phyloP scores from a whole-genome alignment of 1,140 invertebrate genomes.

The Drosophila melanica region DNA sequence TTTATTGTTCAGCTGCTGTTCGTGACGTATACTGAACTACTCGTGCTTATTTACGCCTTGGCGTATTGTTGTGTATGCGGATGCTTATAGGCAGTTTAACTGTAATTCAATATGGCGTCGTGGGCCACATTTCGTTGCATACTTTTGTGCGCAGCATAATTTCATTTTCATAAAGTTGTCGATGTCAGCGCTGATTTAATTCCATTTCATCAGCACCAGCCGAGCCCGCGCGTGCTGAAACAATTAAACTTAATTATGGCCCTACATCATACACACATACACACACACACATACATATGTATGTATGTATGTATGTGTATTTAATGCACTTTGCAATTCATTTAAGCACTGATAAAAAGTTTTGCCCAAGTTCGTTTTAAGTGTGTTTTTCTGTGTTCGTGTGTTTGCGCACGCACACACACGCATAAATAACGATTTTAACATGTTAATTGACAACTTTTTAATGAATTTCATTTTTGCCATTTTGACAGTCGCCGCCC shows the following conservation, averaged over 20 bases:
- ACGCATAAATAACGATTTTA: conserved; percentile 54
- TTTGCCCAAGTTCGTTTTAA: conserved; percentile 57
- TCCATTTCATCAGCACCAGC: conserved; percentile 68
- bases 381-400: conserved; percentile 33
- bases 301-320: conserved; percentile 39
- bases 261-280: conserved; percentile 6
- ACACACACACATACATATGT: background rate
- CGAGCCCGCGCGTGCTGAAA: conserved; percentile 62
- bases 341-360: conserved; percentile 69
- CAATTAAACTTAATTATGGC: conserved; percentile 80
- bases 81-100: conserved; percentile 77
- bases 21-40: conserved; percentile 51
- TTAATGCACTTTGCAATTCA: conserved; percentile 48
- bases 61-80: conserved; percentile 1
- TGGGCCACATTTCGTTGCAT: conserved; percentile 51
- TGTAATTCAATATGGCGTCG: conserved; percentile 74
- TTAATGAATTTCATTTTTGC: conserved; percentile 63
- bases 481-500: conserved; percentile 40
- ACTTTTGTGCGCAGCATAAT: conserved; percentile 74
- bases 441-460: conserved; percentile 78
- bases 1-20: conserved; percentile 35
- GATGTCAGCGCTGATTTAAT: conserved; percentile 81
- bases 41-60: conserved; percentile 2
- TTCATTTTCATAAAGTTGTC: conserved; percentile 81
- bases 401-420: conserved; percentile 19